Conservation (phyloP, 2,113 vertebrate species). For the Planiliza haematocheilus region DNA sequence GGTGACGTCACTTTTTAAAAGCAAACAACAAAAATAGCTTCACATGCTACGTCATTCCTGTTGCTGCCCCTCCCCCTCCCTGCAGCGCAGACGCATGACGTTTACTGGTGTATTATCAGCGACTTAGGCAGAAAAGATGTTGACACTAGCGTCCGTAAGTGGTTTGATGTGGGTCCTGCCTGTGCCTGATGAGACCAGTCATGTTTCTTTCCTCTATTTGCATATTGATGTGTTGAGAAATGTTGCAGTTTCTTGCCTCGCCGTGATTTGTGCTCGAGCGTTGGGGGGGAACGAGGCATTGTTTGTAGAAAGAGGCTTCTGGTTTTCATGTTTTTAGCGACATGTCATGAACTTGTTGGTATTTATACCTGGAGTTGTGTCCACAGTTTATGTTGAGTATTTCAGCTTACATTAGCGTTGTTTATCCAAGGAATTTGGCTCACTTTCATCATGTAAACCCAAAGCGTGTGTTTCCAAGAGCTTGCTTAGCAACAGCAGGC, state of each 20-base stretch:
- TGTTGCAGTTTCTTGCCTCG: conserved; percentile 12
- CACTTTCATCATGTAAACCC: conserved; percentile 55
- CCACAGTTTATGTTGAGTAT: conserved; percentile 35
- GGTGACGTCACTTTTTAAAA: too few relatives aligned
- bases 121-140: too few relatives aligned
- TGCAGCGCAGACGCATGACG: too few relatives aligned
- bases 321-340: conserved; percentile 12
- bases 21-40: too few relatives aligned
- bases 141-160: too few relatives aligned
- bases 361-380: conserved; percentile 37
- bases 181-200: too few relatives aligned
- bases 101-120: too few relatives aligned
- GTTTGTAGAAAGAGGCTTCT: not conserved
- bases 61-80: too few relatives aligned
- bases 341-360: conserved; percentile 21
- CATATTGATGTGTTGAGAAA: conserved; percentile 14
- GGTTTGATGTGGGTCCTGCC: too few relatives aligned
- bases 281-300: not conserved
- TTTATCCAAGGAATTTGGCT: conserved; percentile 67
- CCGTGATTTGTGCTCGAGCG: not conserved
- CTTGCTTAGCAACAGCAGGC: conserved; percentile 47
- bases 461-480: conserved; percentile 41
- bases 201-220: not conserved
- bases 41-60: too few relatives aligned
- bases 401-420: conserved; percentile 23